These are phyloP conservation scores for Siniperca knerii DNA, from an alignment of 2,113 vertebrate species.

Conservation along the genomic window DNA sequence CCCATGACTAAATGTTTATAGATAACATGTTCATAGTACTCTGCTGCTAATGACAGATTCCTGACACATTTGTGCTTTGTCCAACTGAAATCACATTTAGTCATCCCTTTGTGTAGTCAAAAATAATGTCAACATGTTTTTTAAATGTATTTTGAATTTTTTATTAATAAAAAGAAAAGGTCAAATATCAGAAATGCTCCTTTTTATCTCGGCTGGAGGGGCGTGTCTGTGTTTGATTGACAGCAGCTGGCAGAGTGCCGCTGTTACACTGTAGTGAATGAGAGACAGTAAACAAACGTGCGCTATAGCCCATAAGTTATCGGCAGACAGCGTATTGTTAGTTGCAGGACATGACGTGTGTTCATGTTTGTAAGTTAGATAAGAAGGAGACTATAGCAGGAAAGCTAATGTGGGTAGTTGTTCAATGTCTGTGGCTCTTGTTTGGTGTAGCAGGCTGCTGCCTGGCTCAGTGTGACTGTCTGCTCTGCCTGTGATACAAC, in stretches of 20 bases:
- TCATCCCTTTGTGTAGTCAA: neutral
- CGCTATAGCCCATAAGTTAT: too few species aligned
- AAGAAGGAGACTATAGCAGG: neutral
- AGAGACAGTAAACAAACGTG: neutral
- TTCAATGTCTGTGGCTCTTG: neutral
- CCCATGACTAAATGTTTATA: constrained; percentile 11
- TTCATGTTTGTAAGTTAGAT: neutral
- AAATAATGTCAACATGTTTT: neutral
- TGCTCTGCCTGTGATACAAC: neutral
- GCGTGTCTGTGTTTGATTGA: neutral
- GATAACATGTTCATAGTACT: constrained; percentile 1
- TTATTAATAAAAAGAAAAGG: neutral
- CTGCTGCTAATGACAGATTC: neutral
- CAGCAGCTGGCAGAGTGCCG: neutral
- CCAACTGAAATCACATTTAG: neutral
- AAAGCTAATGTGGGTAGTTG: neutral
- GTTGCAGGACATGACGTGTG: neutral
- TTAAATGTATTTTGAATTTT: neutral
- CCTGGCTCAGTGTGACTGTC: neutral
- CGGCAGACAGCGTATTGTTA: too few species aligned
- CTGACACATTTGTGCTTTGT: constrained; percentile 4
- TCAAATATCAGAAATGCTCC: neutral
- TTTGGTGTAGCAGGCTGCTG: neutral
- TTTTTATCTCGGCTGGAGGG: neutral
- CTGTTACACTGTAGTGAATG: neutral